A percentile compares a stretch with the other conserved stretches of the same genome.
These are phyloP conservation scores for Trachelus tabidus DNA, from an alignment of 2,888 invertebrate species.

Conservation along the genomic window DNA sequence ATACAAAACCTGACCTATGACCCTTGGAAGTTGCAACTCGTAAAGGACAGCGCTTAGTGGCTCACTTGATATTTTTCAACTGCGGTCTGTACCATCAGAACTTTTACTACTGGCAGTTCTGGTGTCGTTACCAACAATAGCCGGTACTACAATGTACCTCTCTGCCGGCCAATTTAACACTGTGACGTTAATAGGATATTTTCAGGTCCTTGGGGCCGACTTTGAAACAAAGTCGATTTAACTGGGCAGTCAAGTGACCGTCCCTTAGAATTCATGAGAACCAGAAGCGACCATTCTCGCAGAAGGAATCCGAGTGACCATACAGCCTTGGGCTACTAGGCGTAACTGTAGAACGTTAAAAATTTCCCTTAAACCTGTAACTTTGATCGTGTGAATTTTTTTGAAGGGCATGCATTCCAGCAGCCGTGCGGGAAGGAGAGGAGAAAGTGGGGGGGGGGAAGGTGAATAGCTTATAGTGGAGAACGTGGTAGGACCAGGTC, in stretches of 20 bases:
- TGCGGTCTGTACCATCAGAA: background rate
- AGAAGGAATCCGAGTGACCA: background rate
- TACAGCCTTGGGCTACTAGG: background rate
- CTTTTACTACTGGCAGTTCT: background rate
- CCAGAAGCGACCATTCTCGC: background rate
- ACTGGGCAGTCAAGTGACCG: background rate
- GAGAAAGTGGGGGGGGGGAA: too few species aligned
- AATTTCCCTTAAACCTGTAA: background rate
- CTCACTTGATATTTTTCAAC: background rate
- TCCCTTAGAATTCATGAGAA: background rate
- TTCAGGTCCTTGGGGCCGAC: background rate
- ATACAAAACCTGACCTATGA: background rate
- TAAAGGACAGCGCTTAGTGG: background rate
- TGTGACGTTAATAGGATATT: background rate
- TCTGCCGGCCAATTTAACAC: background rate
- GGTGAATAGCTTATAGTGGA: background rate
- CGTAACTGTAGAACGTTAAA: background rate
- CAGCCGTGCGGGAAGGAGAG: background rate
- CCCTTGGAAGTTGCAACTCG: background rate
- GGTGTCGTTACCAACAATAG: background rate
- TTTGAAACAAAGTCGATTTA: background rate
- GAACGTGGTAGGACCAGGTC: slow-evolving; percentile 13
- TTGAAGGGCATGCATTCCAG: background rate
- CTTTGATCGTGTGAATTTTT: background rate
- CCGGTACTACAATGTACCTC: background rate